Base-by-base conservation (phyloP, 2,797 vertebrate genomes). In the Chelon labrosus region DNA sequence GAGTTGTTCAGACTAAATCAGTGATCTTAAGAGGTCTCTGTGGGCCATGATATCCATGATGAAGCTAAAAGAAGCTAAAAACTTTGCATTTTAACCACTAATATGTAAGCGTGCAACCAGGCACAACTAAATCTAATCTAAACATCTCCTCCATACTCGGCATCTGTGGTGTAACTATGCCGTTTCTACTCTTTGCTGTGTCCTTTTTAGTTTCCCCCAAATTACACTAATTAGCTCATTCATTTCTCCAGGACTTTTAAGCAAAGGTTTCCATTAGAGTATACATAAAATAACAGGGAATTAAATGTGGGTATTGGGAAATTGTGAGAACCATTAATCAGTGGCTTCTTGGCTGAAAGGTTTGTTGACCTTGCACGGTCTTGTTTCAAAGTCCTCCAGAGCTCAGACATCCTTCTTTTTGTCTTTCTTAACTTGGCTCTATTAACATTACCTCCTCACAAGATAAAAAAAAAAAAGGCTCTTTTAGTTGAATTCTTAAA, bases 331-430 rank as follows among this genome's bases (percentile, higher is more conserved):
- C 14, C 13, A 3, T 39, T 57, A 5, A 38, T 19, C 17, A 38
- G n/a, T 56, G 35, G n/a, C 13, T 17, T 16, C 13, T 35, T 47
- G 25, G 42, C 42, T 44, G 14, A 44, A 44, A 44, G 13, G 42
- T 17, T 44, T 44, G 14, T 16, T 44, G 42, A 61, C 11, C 12
- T 58, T 20, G 3, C 38, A 57, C 31, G 4, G 31, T 31, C 31
- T 31, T 3, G 31, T 31, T 31, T 31, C 31, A 31, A 31, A 7
- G 31, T 31, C 31, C 31, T 31, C 31, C 7, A 5, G 31, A 7
- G 42, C 42, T 17, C 16, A 44, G 42, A 44, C 27, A n/a, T 22
- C 8, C 19, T 31, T n/a, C 42, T 78, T 58, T 31, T 67, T 59
- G 10, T 74, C 20, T 59, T 38, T 11, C 1, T 41, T 44, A 17